phyloP scores from a whole-genome alignment of 2,888 invertebrate genomes.

The Automeris io region DNA sequence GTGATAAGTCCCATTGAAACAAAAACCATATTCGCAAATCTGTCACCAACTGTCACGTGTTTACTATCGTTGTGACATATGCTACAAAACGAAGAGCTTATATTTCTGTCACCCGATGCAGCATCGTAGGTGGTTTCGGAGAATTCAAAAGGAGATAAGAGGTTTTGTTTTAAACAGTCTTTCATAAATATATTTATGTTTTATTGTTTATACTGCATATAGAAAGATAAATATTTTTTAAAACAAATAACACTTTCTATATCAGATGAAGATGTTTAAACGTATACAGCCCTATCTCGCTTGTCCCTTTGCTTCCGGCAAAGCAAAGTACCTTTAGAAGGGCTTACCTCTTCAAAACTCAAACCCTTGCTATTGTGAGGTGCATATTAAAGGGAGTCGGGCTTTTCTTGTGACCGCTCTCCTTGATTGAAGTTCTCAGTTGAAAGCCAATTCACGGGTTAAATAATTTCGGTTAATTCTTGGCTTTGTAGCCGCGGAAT shows the following conservation, averaged over 20 bases:
- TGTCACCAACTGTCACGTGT: slow-evolving; percentile 35
- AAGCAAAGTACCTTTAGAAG: slow-evolving; percentile 64
- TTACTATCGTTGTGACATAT: slow-evolving; percentile 16
- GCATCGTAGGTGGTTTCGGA: slow-evolving; percentile 12
- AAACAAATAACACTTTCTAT: slow-evolving; percentile 26
- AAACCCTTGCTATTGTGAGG: slow-evolving; percentile 63
- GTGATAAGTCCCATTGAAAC: slow-evolving; percentile 11
- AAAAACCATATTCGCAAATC: slow-evolving; percentile 23
- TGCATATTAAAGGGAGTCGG: slow-evolving; percentile 64
- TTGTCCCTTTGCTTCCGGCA: slow-evolving; percentile 55
- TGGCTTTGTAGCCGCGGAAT: slow-evolving; percentile 31
- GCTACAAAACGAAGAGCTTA: slow-evolving; percentile 10
- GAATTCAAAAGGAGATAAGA: slow-evolving; percentile 12
- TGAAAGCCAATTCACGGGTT: slow-evolving; percentile 51
- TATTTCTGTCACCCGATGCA: slow-evolving; percentile 10
- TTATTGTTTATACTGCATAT: slow-evolving; percentile 1
- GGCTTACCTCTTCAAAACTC: slow-evolving; percentile 66
- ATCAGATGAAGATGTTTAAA: slow-evolving; percentile 64
- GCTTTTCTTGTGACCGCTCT: slow-evolving; percentile 53
- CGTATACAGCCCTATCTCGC: slow-evolving; percentile 36
- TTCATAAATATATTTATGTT: slow-evolving; percentile 3
- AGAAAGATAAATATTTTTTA: neutral
- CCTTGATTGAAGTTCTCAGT: slow-evolving; percentile 58
- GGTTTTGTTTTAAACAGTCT: slow-evolving; percentile 2
- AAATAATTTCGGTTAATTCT: slow-evolving; percentile 52